These are phyloP conservation scores for Pseudoatta argentina DNA, from an alignment of 1,140 invertebrate species.

Conservation along the genomic window DNA sequence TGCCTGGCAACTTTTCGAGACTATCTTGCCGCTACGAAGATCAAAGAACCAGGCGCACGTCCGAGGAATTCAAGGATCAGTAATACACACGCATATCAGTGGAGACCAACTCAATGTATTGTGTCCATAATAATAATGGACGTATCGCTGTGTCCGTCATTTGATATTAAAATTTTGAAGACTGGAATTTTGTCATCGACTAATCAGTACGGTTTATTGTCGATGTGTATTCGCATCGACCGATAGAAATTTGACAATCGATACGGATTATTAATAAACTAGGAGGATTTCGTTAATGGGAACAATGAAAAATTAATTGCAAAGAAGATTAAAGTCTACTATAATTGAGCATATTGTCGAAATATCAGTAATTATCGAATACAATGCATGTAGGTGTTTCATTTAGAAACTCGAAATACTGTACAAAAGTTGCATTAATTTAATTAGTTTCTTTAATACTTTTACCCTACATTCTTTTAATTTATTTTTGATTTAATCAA, in stretches of 20 bases:
- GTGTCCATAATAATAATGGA: slow-evolving; percentile 3
- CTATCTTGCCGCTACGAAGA: slow-evolving; percentile 53
- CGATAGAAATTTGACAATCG: not conserved
- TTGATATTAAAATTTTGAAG: not conserved
- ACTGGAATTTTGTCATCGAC: not conserved
- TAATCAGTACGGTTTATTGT: not conserved
- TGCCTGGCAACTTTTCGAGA: slow-evolving; percentile 56
- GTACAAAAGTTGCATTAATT: not conserved
- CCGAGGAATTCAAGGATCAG: slow-evolving; percentile 52
- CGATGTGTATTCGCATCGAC: not conserved
- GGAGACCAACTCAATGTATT: not conserved
- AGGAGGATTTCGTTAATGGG: not conserved
- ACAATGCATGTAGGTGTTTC: not conserved
- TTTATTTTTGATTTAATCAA: not conserved
- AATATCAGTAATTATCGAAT: not conserved
- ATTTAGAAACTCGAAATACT: not conserved
- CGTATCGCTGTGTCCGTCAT: not conserved
- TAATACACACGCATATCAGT: slow-evolving; percentile 13
- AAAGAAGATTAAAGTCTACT: not conserved
- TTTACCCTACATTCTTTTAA: not conserved
- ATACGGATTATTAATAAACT: not conserved
- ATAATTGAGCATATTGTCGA: not conserved
- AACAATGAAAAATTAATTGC: not conserved
- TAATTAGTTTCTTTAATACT: not conserved
- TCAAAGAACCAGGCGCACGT: slow-evolving; percentile 43